Conservation (phyloP, 1,140 invertebrate genomes). For the Gerris buenoi region DNA sequence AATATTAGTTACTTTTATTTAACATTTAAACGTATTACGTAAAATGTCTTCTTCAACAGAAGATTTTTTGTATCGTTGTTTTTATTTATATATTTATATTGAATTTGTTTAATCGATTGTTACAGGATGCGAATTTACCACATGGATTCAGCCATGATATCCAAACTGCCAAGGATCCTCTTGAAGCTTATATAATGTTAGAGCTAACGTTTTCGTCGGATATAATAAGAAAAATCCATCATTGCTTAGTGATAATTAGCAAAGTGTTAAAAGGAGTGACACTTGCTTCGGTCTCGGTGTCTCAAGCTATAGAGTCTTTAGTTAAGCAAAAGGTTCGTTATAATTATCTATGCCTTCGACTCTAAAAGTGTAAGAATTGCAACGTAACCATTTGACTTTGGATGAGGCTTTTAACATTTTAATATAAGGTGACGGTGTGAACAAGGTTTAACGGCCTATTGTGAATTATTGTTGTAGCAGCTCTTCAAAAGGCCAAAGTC, state of each 20-base stretch:
- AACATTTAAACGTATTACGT: too few relatives aligned
- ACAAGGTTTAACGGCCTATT: too few relatives aligned
- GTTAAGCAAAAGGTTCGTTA: not conserved
- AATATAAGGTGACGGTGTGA: too few relatives aligned
- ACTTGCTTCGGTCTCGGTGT: not conserved
- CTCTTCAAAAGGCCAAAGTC: too few relatives aligned
- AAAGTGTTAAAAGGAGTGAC: not conserved
- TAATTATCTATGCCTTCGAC: too few relatives aligned
- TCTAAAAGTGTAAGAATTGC: too few relatives aligned
- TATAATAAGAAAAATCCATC: conserved; percentile 5
- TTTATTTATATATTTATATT: not conserved
- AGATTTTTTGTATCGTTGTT: too few relatives aligned
- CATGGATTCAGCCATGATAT: not conserved
- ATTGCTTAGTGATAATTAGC: not conserved
- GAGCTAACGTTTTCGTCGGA: not conserved
- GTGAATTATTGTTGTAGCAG: too few relatives aligned
- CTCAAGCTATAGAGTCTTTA: not conserved
- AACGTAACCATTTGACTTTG: too few relatives aligned
- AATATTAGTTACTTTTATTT: too few relatives aligned
- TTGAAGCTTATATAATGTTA: not conserved
- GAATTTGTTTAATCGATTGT: not conserved
- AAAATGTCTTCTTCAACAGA: too few relatives aligned
- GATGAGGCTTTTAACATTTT: too few relatives aligned
- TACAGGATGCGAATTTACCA: not conserved
- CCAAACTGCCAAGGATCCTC: not conserved